Percentiles rank a stretch among this genome's conserved stretches.
phyloP scores from a whole-genome alignment of 2,113 vertebrate genomes.

The Calypte anna region DNA sequence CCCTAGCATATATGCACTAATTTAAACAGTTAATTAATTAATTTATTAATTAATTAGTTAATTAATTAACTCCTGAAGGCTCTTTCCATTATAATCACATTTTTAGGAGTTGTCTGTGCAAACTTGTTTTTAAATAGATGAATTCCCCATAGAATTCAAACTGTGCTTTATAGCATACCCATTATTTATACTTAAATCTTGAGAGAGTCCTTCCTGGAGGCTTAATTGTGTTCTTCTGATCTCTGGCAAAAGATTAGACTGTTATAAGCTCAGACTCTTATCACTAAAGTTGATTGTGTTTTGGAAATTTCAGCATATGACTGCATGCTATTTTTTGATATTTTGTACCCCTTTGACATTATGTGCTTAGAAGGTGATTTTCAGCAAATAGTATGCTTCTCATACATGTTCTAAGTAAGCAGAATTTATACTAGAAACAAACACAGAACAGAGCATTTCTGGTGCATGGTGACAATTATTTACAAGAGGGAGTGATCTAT shows the following conservation, averaged over 20 bases:
- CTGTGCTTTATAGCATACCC: background rate
- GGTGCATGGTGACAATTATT: background rate
- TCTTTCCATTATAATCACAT: background rate
- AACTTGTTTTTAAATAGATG: background rate
- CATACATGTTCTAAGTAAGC: background rate
- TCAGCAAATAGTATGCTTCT: background rate
- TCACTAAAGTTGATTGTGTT: background rate
- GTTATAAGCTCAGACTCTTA: background rate
- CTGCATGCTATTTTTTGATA: background rate
- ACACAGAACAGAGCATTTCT: background rate
- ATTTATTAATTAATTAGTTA: background rate
- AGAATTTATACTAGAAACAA: background rate
- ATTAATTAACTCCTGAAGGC: background rate
- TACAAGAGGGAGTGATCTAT: background rate
- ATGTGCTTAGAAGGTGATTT: background rate
- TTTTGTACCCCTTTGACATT: background rate
- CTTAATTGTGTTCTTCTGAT: background rate
- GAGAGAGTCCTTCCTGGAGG: background rate
- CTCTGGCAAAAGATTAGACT: background rate
- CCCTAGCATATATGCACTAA: background rate
- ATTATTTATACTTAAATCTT: background rate
- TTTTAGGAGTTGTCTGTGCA: background rate
- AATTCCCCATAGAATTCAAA: background rate
- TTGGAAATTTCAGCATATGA: background rate
- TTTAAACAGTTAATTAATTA: background rate